These are phyloP conservation scores for Stenodema calcarata DNA, from an alignment of 2,888 invertebrate genomes.

Conservation along the genomic window DNA sequence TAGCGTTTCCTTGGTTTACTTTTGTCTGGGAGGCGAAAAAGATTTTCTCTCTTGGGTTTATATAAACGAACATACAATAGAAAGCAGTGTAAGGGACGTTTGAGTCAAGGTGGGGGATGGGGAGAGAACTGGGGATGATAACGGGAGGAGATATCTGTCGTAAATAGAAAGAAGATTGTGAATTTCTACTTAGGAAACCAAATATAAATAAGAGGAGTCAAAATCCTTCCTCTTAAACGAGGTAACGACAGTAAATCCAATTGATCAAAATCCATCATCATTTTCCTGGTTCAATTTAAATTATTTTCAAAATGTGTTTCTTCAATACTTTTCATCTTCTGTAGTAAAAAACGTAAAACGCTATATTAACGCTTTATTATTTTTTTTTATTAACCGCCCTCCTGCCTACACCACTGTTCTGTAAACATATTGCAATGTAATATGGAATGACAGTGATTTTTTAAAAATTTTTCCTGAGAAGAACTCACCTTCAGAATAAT, in stretches of 20 bases:
- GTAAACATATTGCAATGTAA: too few species aligned
- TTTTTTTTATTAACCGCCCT: too few species aligned
- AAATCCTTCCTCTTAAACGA: neutral
- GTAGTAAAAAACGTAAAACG: too few species aligned
- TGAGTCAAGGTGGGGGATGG: neutral
- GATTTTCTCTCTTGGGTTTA: slow-evolving; percentile 11
- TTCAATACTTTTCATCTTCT: too few species aligned
- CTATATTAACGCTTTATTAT: too few species aligned
- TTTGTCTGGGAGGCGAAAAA: slow-evolving; percentile 22
- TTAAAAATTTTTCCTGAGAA: too few species aligned
- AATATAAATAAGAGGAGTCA: neutral
- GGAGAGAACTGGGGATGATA: neutral
- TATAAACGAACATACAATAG: slow-evolving; percentile 21
- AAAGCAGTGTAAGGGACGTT: neutral
- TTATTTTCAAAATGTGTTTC: too few species aligned
- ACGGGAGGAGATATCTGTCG: neutral
- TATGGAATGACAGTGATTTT: too few species aligned
- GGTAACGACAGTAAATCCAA: neutral
- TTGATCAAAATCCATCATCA: too few species aligned
- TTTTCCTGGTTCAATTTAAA: too few species aligned
- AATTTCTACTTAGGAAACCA: neutral
- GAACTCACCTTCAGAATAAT: too few species aligned
- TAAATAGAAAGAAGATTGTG: neutral
- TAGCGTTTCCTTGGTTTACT: slow-evolving; percentile 24
- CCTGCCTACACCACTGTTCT: too few species aligned